Base-by-base conservation (phyloP, 2,113 vertebrate species). In the Hemibagrus wyckioides region DNA sequence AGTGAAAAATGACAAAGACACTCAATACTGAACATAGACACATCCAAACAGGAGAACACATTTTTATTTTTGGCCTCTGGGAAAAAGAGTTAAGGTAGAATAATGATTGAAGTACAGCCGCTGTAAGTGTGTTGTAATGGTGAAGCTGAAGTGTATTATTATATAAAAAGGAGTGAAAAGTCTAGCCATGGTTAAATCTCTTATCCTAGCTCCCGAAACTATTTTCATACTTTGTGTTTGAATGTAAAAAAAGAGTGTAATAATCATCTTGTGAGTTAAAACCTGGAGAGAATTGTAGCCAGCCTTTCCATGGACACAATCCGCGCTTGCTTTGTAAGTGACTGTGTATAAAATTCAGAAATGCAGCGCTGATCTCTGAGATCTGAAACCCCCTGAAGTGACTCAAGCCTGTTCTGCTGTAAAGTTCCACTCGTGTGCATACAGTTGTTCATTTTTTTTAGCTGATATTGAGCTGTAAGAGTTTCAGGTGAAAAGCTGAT, bases 401-500 rank as follows among this genome's bases (percentile, higher is more conserved):
- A 14, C 36, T 50, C 11, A 23, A 50, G 56, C 56, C 30, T 14
- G 39, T 82, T 80, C 69, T 87, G 56, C 79, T 82, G 89, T 59
- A 54, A 85, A 87, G 85, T 2, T 39, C 65, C 65, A 56, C 65
- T 89, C 79, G 33, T 48, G 39, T 30, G 83, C 30, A 69, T 82
- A 50, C n/a, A 85, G 76, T 85, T 52, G 50, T 71, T 89, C 44
- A 87, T 86, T 79, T 86, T 79, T 86, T 79, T 80, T 65, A 85
- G 83, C 77, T 67, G 85, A 89, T 85, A 87, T 85, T 76, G 63
- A 61, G 59, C 56, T 63, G 85, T 82, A 85, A 87, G 61, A 36
- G 85, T 87, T 89, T 89, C 50, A 8, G 75, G n/a, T 76, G 81
- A 82, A 85, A 69, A 86, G 82, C 67, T 87, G 65, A 76, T 85